Conservation (phyloP, 2,113 vertebrate genomes). For the Sardina pilchardus region DNA sequence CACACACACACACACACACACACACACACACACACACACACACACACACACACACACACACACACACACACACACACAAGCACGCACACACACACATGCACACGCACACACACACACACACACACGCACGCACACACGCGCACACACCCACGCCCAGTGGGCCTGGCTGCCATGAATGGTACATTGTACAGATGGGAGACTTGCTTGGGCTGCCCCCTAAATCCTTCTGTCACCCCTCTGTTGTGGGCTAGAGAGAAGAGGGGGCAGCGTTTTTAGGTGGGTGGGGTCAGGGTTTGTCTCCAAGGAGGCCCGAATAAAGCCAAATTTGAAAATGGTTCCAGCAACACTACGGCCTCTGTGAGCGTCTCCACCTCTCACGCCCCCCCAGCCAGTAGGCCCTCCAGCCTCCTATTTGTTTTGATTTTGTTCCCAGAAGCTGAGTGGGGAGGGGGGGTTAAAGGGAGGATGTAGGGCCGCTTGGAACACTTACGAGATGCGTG, state of each 20-base stretch:
- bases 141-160: constrained; percentile 7
- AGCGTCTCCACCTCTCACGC: constrained; percentile 40
- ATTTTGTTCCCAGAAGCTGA: constrained; percentile 70
- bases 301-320: constrained; percentile 65
- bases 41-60: background rate
- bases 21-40: background rate
- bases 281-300: constrained; percentile 44
- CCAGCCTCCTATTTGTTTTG: constrained; percentile 72
- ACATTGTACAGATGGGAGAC: constrained; percentile 65
- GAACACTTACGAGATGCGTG: background rate
- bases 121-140: background rate
- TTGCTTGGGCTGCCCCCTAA: constrained; percentile 56
- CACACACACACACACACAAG: background rate
- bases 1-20: background rate
- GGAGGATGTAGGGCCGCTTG: background rate
- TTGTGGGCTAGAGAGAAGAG: constrained; percentile 13
- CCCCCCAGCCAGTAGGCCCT: constrained; percentile 51
- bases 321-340: constrained; percentile 68
- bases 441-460: constrained; percentile 38
- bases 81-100: background rate
- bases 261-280: background rate
- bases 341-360: constrained; percentile 61
- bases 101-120: background rate
- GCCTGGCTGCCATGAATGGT: constrained; percentile 64
- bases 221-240: constrained; percentile 57